Evolutionary conservation across 2,797 vertebrate genomes (phyloP).

Genomic region (Pangasius krempfi): DNA sequence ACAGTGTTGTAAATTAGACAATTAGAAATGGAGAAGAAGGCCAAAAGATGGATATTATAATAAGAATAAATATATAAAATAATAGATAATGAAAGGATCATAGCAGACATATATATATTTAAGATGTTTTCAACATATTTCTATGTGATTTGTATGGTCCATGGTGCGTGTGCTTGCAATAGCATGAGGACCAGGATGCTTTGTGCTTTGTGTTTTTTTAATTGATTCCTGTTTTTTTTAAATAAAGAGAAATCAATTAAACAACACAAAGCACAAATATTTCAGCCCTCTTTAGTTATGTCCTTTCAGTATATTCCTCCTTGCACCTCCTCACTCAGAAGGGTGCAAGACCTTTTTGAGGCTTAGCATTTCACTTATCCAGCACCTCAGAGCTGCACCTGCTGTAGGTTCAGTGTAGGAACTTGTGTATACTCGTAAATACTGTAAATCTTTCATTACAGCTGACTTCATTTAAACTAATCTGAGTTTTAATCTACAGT

Average conservation of each 20-base stretch:
- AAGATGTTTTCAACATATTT: neutral
- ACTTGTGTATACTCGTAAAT: neutral
- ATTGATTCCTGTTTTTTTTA: neutral
- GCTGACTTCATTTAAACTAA: neutral
- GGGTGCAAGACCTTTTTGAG: neutral
- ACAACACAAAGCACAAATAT: neutral
- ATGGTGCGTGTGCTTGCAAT: neutral
- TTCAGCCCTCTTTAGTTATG: neutral
- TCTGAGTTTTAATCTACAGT: neutral
- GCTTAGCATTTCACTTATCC: neutral
- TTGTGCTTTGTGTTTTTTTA: neutral
- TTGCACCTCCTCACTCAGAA: neutral
- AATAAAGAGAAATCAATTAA: neutral
- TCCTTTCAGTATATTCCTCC: neutral
- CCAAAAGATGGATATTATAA: neutral
- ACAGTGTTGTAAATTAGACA: neutral
- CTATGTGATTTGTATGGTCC: neutral
- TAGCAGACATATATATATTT: neutral
- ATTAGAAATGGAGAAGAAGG: neutral
- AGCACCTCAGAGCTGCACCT: too few relatives aligned
- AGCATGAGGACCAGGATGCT: neutral
- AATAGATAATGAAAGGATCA: neutral
- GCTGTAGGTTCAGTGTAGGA: neutral
- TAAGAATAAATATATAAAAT: neutral
- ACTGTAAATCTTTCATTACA: neutral